phyloP scores from a whole-genome alignment of 2,888 invertebrate species.

The Steromphala cineraria region DNA sequence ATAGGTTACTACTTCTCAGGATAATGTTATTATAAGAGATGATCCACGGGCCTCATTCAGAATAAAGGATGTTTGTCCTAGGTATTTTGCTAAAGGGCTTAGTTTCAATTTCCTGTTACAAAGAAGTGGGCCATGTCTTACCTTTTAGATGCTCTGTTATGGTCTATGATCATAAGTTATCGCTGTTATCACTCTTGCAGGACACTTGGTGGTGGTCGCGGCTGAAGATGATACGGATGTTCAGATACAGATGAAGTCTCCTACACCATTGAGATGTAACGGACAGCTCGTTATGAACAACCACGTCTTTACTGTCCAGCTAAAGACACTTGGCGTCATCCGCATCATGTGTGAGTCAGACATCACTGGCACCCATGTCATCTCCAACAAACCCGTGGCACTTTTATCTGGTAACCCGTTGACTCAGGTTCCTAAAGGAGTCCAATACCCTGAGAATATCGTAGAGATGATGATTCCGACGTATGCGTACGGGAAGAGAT shows the following conservation, averaged over 20 bases:
- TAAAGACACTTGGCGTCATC: background rate
- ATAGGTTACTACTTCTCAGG: too few relatives aligned
- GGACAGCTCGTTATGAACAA: background rate
- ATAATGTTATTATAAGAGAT: too few relatives aligned
- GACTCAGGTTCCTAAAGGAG: background rate
- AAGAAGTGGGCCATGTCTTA: too few relatives aligned
- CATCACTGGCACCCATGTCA: conserved; percentile 1
- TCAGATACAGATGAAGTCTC: background rate
- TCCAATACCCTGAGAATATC: background rate
- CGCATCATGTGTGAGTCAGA: background rate
- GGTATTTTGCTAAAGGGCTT: too few relatives aligned
- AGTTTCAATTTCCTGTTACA: too few relatives aligned
- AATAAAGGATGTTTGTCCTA: too few relatives aligned
- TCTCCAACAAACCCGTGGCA: background rate
- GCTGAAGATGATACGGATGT: background rate
- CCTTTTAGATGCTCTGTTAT: too few relatives aligned
- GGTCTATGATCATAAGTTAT: too few relatives aligned
- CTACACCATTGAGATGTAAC: background rate
- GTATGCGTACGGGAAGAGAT: background rate
- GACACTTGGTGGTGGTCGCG: background rate
- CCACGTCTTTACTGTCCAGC: background rate
- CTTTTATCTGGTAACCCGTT: background rate
- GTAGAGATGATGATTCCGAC: conserved; percentile 14
- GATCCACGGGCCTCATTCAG: too few relatives aligned
- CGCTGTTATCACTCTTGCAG: background rate